Base-by-base conservation (phyloP, 2,888 invertebrate genomes). In the Meiosimyza decipiens region DNA sequence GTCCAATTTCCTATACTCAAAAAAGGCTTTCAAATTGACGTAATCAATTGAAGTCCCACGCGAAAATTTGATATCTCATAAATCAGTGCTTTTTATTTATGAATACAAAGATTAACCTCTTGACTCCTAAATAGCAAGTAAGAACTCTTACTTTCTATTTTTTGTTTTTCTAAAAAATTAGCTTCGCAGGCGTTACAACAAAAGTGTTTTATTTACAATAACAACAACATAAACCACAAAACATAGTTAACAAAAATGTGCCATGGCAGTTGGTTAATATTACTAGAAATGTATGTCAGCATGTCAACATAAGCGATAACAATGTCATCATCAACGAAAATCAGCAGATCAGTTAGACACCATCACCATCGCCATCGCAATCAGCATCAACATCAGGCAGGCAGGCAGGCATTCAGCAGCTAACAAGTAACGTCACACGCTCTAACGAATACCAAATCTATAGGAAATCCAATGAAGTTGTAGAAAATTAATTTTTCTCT, bases 281-380 rank as follows among this genome's bases (percentile, higher is more conserved):
- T 11, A 28, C 40, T n/a, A 13, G 49, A 47, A 51, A 71, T 60
- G 71, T 71, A 18, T 71, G 71, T 57, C 52, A 66, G 67, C 60
- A 60, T 67, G 71, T 72, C 67, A 72, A 72, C 71, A 72, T 72
- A 67, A 67, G 62, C 67, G 71, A 72, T 72, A 72, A 72, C 55
- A 74, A 73, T 71, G 72, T 76, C 72, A 74, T 73, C 75, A 72
- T 63, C 66, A 68, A 22, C 71, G 65, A 57, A 40, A 40, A 40
- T 40, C 40, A 40, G 40, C 40, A 40, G 40, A 40, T 40, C 40
- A 40, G 50, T 50, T 50, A 49, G 9, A 51, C 65, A 59, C 59
- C 65, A 71, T 40, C 65, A 65, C 49, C 54, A 71, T 15, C 51
- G 51, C 13, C n/a, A 33, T 15, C 50, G 22, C 13, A 11, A 59